Evolutionary conservation across 2,113 vertebrate genomes (phyloP).

Genomic region (Brachypodius melanocephalos): DNA sequence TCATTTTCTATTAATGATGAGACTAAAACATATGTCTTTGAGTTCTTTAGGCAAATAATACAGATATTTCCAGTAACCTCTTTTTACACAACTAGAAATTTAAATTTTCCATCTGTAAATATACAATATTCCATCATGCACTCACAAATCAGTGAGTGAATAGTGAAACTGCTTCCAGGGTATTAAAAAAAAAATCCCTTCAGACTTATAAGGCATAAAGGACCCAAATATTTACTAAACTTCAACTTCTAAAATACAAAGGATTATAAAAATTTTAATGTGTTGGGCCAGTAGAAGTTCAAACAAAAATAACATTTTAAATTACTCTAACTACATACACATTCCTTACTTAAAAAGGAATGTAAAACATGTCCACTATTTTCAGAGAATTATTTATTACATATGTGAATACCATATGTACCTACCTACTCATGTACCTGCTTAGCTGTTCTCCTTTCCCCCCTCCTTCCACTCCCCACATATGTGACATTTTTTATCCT

Average conservation of each 20-base stretch:
- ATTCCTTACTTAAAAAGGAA: neutral
- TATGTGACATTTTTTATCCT: neutral
- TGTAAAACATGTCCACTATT: neutral
- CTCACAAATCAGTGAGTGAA: neutral
- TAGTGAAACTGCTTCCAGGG: neutral
- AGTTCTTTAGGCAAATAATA: neutral
- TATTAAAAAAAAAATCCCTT: neutral
- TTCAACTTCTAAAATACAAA: neutral
- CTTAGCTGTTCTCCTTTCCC: neutral
- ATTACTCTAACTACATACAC: neutral
- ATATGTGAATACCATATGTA: neutral
- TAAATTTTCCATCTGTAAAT: neutral
- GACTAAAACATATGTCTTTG: accelerated
- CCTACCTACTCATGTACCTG: neutral
- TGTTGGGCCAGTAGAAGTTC: neutral
- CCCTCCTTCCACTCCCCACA: neutral
- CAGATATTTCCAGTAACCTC: neutral
- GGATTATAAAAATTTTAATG: neutral
- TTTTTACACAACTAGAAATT: neutral
- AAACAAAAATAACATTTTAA: neutral
- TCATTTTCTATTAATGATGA: neutral
- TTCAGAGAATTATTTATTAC: neutral
- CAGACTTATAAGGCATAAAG: neutral
- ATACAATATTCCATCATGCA: neutral
- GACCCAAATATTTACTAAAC: neutral